Conservation (phyloP, 2,888 invertebrate species). For the Ceratothoa steindachneri region DNA sequence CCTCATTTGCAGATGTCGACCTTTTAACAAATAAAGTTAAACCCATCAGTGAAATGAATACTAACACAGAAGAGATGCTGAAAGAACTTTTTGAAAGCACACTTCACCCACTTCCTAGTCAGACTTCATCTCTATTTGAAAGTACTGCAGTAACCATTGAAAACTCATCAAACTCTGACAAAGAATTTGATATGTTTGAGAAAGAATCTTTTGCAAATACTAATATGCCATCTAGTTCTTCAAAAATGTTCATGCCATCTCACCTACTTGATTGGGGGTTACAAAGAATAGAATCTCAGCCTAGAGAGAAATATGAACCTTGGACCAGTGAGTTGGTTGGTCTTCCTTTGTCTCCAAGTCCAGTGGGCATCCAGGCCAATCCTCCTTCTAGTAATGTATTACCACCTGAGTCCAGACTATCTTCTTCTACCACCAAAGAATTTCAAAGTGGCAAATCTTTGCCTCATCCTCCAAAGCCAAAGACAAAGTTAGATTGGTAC, state of each 20-base stretch:
- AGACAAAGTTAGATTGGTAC: constrained; percentile 63
- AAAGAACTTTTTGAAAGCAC: constrained; percentile 53
- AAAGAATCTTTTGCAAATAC: constrained; percentile 24
- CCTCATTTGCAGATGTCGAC: constrained; percentile 49
- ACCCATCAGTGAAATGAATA: constrained; percentile 52
- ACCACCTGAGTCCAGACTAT: background rate
- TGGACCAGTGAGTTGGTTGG: background rate
- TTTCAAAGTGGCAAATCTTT: background rate
- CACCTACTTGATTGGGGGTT: constrained; percentile 52
- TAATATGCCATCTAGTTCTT: constrained; percentile 8
- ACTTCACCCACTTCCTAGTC: constrained; percentile 25
- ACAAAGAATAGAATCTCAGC: constrained; percentile 17
- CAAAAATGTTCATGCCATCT: constrained; percentile 53
- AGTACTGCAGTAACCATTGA: background rate
- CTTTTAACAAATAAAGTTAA: constrained; percentile 53
- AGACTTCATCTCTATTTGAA: constrained; percentile 22
- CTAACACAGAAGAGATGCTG: constrained; percentile 55
- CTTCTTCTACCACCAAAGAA: background rate
- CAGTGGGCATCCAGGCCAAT: background rate
- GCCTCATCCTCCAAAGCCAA: background rate
- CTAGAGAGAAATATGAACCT: too few species aligned
- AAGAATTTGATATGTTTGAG: constrained; percentile 7
- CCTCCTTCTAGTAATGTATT: background rate
- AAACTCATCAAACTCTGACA: constrained; percentile 13
- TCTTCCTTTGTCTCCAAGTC: background rate